These are phyloP conservation scores for Tholera decimalis DNA, from an alignment of 2,888 invertebrate species.

Conservation along the genomic window DNA sequence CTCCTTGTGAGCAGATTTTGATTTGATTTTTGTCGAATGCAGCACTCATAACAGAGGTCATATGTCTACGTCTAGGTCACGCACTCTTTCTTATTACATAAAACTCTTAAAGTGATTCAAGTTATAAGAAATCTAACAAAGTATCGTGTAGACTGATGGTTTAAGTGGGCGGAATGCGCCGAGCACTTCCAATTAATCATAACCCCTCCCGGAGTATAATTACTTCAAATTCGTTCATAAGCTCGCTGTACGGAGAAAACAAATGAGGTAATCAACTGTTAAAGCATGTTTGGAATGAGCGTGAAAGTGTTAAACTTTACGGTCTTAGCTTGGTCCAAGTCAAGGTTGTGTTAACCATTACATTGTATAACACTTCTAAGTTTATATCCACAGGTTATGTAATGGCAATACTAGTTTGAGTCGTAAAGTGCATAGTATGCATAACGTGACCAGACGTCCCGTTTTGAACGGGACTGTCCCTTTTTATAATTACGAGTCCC, in stretches of 20 bases:
- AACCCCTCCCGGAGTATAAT: constrained; percentile 36
- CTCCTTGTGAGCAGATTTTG: too few species aligned
- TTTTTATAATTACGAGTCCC: too few species aligned
- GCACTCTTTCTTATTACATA: constrained; percentile 5
- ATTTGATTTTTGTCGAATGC: background rate
- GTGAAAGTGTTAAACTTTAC: constrained; percentile 21
- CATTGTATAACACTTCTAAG: background rate
- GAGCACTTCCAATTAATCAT: constrained; percentile 40
- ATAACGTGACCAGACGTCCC: too few species aligned
- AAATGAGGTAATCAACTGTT: constrained; percentile 18
- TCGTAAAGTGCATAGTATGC: too few species aligned
- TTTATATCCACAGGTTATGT: background rate
- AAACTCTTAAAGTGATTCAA: background rate
- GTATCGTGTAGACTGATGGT: background rate
- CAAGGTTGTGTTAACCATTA: constrained; percentile 4
- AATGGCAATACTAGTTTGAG: too few species aligned
- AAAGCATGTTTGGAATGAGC: constrained; percentile 5
- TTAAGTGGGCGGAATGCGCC: constrained; percentile 33
- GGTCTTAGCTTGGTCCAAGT: background rate
- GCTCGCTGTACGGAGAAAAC: constrained; percentile 6
- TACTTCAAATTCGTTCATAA: constrained; percentile 39
- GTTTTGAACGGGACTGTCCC: too few species aligned
- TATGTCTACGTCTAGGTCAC: constrained; percentile 7
- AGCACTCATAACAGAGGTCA: constrained; percentile 1
- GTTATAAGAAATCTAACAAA: background rate